Conservation (phyloP, 1,140 invertebrate species). For the Trachelipus rathkii region DNA sequence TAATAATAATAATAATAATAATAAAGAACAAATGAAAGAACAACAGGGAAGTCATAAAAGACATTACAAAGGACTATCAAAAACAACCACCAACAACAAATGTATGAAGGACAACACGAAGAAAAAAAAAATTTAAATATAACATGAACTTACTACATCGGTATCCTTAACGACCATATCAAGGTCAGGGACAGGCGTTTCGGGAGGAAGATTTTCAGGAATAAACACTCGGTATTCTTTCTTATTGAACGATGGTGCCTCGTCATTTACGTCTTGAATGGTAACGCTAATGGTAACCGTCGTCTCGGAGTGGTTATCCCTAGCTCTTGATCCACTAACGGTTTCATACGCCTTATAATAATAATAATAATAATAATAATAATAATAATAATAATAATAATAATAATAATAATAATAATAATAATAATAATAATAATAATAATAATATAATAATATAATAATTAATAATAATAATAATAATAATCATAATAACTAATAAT, state of each 20-base stretch:
- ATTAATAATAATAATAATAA: too few species aligned
- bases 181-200: slow-evolving; percentile 72
- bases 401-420: slow-evolving; percentile 27
- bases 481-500: too few species aligned
- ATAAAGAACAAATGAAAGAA: too few species aligned
- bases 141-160: slow-evolving; percentile 64
- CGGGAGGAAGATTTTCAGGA: slow-evolving; percentile 73
- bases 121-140: not conserved
- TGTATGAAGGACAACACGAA: not conserved
- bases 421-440: not conserved
- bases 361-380: not conserved
- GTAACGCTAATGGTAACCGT: slow-evolving; percentile 64
- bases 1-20: too few species aligned
- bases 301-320: slow-evolving; percentile 47
- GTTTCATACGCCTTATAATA: slow-evolving; percentile 65
- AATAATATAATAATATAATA: not conserved
- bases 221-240: slow-evolving; percentile 74
- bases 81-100: too few species aligned
- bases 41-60: too few species aligned
- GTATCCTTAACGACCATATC: slow-evolving; percentile 82
- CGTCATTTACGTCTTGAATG: slow-evolving; percentile 90
- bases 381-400: slow-evolving; percentile 10
- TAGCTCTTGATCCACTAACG: slow-evolving; percentile 64
- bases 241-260: slow-evolving; percentile 64
- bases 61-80: too few species aligned